These are phyloP conservation scores for Charaxes varanes DNA, from an alignment of 1,140 invertebrate species.

Conservation along the genomic window DNA sequence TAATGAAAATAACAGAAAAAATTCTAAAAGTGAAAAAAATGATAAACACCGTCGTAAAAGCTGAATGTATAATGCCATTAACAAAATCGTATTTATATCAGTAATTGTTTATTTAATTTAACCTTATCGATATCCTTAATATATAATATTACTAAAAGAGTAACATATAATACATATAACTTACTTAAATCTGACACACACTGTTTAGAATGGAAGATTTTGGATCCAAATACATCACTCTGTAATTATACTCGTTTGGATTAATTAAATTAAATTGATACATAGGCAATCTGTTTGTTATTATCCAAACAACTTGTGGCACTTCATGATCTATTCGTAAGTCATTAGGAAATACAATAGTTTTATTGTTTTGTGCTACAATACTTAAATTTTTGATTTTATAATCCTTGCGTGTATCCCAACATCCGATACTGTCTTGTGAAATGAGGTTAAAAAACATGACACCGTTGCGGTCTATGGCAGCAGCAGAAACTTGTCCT, in stretches of 20 bases:
- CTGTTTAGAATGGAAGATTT: slow-evolving; percentile 76
- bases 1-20: neutral
- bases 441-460: slow-evolving; percentile 88
- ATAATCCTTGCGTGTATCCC: slow-evolving; percentile 85
- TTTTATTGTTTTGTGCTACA: slow-evolving; percentile 76
- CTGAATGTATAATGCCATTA: no score
- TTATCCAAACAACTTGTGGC: slow-evolving; percentile 82
- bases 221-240: slow-evolving; percentile 79
- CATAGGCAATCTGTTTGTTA: slow-evolving; percentile 83
- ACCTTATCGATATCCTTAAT: no score
- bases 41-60: no score
- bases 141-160: no score
- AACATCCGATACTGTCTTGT: slow-evolving; percentile 84
- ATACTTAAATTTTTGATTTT: slow-evolving; percentile 78
- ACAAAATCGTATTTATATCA: no score
- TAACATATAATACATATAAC: no score
- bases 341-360: slow-evolving; percentile 86
- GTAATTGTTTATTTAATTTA: no score
- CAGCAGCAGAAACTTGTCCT: slow-evolving; percentile 83
- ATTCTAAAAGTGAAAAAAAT: no score
- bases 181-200: slow-evolving; percentile 67
- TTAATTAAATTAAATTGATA: slow-evolving; percentile 83
- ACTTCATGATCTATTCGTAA: slow-evolving; percentile 82
- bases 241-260: slow-evolving; percentile 81
- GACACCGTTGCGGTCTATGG: slow-evolving; percentile 82